Percentiles rank a stretch among this genome's conserved stretches.
phyloP scores from a whole-genome alignment of 1,140 invertebrate genomes.

The Listronotus bonariensis region DNA sequence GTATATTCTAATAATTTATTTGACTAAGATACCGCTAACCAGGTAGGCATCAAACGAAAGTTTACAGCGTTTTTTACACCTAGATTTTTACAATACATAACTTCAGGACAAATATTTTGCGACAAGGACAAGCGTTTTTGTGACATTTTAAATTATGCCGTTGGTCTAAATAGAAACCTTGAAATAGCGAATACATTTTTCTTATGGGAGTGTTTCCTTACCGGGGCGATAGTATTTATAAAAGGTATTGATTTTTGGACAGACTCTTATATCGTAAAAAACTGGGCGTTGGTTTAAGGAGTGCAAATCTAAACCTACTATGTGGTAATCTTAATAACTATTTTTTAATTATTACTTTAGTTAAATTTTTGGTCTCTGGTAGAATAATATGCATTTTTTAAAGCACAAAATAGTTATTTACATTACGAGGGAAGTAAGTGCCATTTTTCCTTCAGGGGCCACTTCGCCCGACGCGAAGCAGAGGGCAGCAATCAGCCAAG shows the following conservation, averaged over 20 bases:
- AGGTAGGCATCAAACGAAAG: slow-evolving; percentile 18
- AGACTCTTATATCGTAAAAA: slow-evolving; percentile 48
- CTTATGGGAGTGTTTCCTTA: slow-evolving; percentile 13
- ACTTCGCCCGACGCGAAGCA: too few relatives aligned
- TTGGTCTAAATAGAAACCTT: slow-evolving; percentile 31
- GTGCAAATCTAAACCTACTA: slow-evolving; percentile 23
- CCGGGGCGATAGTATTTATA: slow-evolving; percentile 44
- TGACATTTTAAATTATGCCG: slow-evolving; percentile 21
- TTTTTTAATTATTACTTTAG: too few relatives aligned
- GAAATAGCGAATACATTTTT: slow-evolving; percentile 27
- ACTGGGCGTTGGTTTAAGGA: slow-evolving; percentile 53
- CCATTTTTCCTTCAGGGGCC: too few relatives aligned
- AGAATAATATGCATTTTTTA: too few relatives aligned
- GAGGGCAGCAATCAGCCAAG: too few relatives aligned
- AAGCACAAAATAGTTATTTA: too few relatives aligned
- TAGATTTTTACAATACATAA: slow-evolving; percentile 21
- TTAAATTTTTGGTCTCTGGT: too few relatives aligned
- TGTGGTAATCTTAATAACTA: not conserved
- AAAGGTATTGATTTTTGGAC: slow-evolving; percentile 52
- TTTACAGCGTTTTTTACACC: slow-evolving; percentile 24
- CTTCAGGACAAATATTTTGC: slow-evolving; percentile 29
- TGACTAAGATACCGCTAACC: not conserved
- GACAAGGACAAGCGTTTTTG: slow-evolving; percentile 27
- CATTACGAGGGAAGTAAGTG: too few relatives aligned
- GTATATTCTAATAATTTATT: too few relatives aligned